Conservation (phyloP, 1,140 invertebrate species). For the Caerostris extrusa region DNA sequence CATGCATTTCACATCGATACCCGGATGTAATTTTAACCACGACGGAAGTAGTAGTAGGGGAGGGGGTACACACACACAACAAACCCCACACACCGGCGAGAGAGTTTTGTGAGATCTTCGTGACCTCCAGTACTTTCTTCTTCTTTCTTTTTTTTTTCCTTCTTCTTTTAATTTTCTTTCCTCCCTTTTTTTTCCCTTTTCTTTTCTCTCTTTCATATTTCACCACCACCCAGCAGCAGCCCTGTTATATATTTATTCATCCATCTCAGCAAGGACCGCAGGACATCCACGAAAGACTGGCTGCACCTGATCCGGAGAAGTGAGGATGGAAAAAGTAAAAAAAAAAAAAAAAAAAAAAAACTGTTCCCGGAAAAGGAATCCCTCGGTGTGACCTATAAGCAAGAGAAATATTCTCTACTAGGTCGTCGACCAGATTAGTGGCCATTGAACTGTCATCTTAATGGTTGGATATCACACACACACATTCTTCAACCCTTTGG, state of each 20-base stretch:
- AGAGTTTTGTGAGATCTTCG: slow-evolving; percentile 67
- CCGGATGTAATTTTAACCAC: slow-evolving; percentile 60
- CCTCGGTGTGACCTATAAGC: slow-evolving; percentile 48
- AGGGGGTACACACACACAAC: neutral
- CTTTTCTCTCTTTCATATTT: slow-evolving; percentile 44
- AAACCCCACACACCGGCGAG: neutral
- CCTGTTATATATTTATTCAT: slow-evolving; percentile 43
- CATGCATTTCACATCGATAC: slow-evolving; percentile 49
- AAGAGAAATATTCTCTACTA: slow-evolving; percentile 34
- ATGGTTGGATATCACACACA: neutral
- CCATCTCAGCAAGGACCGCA: slow-evolving; percentile 35
- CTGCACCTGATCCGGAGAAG: slow-evolving; percentile 57
- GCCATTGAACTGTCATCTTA: slow-evolving; percentile 45
- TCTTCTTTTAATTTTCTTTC: slow-evolving; percentile 33
- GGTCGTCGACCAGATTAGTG: slow-evolving; percentile 60
- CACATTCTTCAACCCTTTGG: neutral
- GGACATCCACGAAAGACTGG: neutral
- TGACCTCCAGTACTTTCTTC: slow-evolving; percentile 64
- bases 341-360: neutral
- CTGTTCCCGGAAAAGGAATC: slow-evolving; percentile 43
- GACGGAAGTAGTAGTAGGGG: slow-evolving; percentile 32
- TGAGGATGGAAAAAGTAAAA: too few relatives aligned
- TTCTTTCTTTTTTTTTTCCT: neutral
- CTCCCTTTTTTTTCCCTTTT: slow-evolving; percentile 24
- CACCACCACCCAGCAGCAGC: neutral